phyloP scores from a whole-genome alignment of 1,140 invertebrate species.

The Ruditapes philippinarum region DNA sequence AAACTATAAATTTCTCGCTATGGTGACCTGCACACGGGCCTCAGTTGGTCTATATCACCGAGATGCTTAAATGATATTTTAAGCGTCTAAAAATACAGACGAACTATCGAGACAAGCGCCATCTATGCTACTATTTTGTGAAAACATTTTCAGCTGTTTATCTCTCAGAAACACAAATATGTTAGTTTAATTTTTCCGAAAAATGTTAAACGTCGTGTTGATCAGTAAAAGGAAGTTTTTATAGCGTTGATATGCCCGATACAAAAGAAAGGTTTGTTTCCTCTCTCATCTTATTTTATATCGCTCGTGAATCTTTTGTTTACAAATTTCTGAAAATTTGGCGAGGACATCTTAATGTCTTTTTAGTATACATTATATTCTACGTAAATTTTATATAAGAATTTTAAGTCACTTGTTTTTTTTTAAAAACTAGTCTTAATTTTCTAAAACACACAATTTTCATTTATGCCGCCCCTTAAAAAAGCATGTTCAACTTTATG shows the following conservation, averaged over 20 bases:
- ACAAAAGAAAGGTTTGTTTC: slow-evolving; percentile 10
- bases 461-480: too few species aligned
- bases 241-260: slow-evolving; percentile 8
- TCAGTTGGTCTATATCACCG: neutral
- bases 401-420: too few species aligned
- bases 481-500: too few species aligned
- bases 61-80: neutral
- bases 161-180: too few species aligned
- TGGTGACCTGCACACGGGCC: neutral
- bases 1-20: too few species aligned
- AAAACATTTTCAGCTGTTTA: neutral
- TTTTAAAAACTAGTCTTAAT: too few species aligned
- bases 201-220: neutral
- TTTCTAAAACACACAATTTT: too few species aligned
- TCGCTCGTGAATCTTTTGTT: neutral
- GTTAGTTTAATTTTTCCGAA: neutral
- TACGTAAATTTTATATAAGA: too few species aligned
- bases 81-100: neutral
- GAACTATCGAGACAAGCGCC: slow-evolving; percentile 2
- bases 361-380: too few species aligned
- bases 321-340: neutral
- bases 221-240: neutral
- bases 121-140: neutral
- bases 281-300: neutral
- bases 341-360: too few species aligned